Base-by-base conservation (phyloP, 2,888 invertebrate species). In the Strigamia crassipes region DNA sequence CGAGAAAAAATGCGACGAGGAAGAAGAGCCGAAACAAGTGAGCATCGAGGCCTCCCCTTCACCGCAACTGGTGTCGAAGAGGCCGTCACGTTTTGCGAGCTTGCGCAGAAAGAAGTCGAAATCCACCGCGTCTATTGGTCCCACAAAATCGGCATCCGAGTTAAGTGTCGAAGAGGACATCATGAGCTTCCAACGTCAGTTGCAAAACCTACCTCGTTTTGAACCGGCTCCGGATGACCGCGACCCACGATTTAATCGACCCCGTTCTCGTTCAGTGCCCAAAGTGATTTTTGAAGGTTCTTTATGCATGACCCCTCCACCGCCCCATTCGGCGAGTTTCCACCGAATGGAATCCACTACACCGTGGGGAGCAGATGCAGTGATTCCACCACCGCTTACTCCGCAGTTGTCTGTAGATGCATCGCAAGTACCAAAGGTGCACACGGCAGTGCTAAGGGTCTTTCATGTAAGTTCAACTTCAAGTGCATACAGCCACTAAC, bases 131-230 rank as follows among this genome's bases (percentile, higher is more conserved):
- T 82, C 81, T 15, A 82, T 82, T 27, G 21, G 18, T n/a, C 38
- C 81, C 5, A 51, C 42, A 18, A 80, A 42, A 21, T 80, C 80
- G 12, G 31, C 80, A 21, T 38, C 21, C 8, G 8, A 23, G 6
- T 42, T 80, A 15, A 46, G 23, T n/a, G 82, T 82, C 38, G 89
- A 89, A 84, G 88, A 89, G 82, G 90, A 90, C 85, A 90, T 91
- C 73, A 86, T 89, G 41, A 90, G 90, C 56, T 90, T 91, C 85
- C 90, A 91, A 86, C 87, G 90, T 84, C 90, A 90, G 84, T 87
- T 91, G 31, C 91, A 90, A 85, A 91, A 91, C 86, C 86, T 91
- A 82, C 91, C 91, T 0, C 84, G 85, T 13, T 86, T 86, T 80
- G 88, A 88, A 83, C 87, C 87, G n/a, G 86, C 87, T 4, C 87